phyloP scores from a whole-genome alignment of 2,113 vertebrate species.

The Gobius niger region DNA sequence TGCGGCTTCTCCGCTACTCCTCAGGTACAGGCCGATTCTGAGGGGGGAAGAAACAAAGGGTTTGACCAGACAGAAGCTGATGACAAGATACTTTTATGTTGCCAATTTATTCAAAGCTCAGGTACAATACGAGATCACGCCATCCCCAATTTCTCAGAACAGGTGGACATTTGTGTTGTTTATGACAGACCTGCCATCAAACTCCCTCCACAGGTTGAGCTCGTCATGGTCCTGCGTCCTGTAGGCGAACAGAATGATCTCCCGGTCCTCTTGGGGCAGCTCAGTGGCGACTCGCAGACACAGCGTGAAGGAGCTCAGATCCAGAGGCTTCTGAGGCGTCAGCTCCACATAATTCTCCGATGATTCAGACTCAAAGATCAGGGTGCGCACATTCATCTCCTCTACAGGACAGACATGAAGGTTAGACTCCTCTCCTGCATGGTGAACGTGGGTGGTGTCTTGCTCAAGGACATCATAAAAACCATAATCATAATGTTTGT shows the following conservation, averaged over 20 bases:
- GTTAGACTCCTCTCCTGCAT: no score
- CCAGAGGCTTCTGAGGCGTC: conserved; percentile 1
- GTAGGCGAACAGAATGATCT: conserved; percentile 54
- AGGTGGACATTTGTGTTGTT: no score
- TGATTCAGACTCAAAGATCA: conserved; percentile 1
- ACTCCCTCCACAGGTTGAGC: conserved; percentile 48
- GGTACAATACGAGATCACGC: no score
- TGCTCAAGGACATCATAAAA: no score
- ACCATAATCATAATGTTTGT: no score
- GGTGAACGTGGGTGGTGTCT: no score
- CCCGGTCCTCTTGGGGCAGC: background rate
- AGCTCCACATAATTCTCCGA: conserved; percentile 7
- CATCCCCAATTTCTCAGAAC: no score
- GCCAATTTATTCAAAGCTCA: no score
- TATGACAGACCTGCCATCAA: conserved; percentile 43
- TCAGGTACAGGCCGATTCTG: conserved; percentile 31
- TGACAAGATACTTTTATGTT: no score
- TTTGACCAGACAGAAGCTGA: no score
- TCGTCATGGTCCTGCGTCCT: fast-evolving
- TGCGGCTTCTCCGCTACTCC: fast-evolving
- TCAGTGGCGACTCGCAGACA: no score
- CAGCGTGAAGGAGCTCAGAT: conserved; percentile 30
- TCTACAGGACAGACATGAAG: conserved; percentile 3
- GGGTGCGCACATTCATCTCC: fast-evolving
- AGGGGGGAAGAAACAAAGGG: background rate